Evolutionary conservation across 2,888 invertebrate genomes (phyloP), one percentile per base, ranked within the genome.

Genomic region (Drosophila limbata): DNA sequence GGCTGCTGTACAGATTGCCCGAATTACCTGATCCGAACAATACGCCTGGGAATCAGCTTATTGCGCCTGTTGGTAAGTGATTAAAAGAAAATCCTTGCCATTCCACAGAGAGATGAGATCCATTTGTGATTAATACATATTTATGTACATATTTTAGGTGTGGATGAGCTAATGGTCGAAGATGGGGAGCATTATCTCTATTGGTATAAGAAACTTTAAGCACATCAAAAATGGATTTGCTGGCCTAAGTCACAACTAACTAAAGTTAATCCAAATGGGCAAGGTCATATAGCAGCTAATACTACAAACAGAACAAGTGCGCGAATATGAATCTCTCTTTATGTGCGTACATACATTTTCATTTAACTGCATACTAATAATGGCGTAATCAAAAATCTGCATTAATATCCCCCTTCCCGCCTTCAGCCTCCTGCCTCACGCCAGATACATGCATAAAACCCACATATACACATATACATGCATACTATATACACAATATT

Each of bases 201-300:
- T 93, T 97, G 97, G 97, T 97, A 97, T 93, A 97, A 97, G 94
- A 97, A 97, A 93, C 94, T 97, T 93, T 97, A 96, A 95, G 84
- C 75, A 75, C 74, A 68, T 62, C 47, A 11, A 52, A 61, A 57
- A 55, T 42, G 56, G 69, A 68, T 61, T 70, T 71, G 69, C 64
- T 64, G 81, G 88, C 81, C 88, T 86, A 83, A 82, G 88, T 77
- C 71, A 47, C 59, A 51, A 28, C 28, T 60, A 21, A 64, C 65
- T 67, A 69, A 79, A 70, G 62, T 69, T 65, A 79, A 74, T 15
- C 35, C 70, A 73, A 81, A 37, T 33, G 48, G 65, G 48, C 64
- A 40, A 51, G 65, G 69, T 53, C 66, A 62, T 45, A 62, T 55
- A 69, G 62, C 67, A 67, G 69, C 79, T 57, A 73, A 28, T 51